Evolutionary conservation across 2,888 invertebrate species (phyloP).

Genomic region (Tachystola acroxantha): DNA sequence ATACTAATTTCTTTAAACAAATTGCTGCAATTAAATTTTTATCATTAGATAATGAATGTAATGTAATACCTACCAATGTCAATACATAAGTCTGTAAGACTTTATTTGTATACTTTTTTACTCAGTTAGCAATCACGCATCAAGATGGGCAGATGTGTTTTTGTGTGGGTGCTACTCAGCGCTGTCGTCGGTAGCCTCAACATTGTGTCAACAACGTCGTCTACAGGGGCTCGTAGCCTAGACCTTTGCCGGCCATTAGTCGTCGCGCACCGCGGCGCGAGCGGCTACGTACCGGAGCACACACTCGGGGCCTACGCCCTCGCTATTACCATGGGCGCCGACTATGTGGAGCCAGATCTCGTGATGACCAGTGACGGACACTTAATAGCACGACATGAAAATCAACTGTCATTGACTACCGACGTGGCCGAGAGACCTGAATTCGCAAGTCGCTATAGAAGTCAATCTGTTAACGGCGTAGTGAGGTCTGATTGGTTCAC

Average conservation of each 20-base stretch:
- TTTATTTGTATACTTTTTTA: too few relatives aligned
- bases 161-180: background rate
- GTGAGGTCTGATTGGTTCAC: conserved; percentile 56
- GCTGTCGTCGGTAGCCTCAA: background rate
- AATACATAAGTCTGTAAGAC: too few relatives aligned
- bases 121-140: background rate
- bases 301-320: conserved; percentile 63
- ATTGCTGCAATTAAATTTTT: background rate
- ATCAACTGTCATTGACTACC: conserved; percentile 51
- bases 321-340: conserved; percentile 61
- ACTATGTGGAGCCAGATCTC: conserved; percentile 65
- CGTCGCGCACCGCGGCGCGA: conserved; percentile 62
- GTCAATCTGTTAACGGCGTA: conserved; percentile 45
- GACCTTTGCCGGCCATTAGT: conserved; percentile 43
- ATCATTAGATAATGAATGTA: too few relatives aligned
- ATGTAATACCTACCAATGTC: too few relatives aligned
- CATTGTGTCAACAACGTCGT: background rate
- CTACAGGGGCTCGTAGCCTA: conserved; percentile 14
- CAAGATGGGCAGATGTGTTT: background rate
- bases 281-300: conserved; percentile 67
- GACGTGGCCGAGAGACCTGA: conserved; percentile 47
- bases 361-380: conserved; percentile 61
- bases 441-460: conserved; percentile 44
- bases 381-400: conserved; percentile 60
- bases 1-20: background rate